Evolutionary conservation across 2,888 invertebrate species (phyloP).

Genomic region (Standfussiana lucernea): DNA sequence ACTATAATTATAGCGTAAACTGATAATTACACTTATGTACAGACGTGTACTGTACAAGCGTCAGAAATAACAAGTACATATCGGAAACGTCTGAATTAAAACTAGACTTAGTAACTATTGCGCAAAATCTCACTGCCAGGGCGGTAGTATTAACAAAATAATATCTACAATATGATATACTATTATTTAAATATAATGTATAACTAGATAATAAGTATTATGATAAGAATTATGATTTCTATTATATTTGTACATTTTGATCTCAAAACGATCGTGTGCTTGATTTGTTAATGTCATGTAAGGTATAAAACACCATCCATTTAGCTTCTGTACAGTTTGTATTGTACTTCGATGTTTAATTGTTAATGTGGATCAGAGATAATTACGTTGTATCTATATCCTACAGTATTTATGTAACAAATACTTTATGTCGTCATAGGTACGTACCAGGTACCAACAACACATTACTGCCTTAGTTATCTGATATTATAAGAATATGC

Average conservation of each 20-base stretch:
- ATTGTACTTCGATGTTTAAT: constrained; percentile 82
- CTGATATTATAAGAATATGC: constrained; percentile 60
- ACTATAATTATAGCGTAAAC: constrained; percentile 18
- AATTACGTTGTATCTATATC: constrained; percentile 49
- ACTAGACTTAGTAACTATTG: constrained; percentile 79
- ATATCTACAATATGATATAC: constrained; percentile 63
- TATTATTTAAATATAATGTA: constrained; percentile 59
- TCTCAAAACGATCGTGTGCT: constrained; percentile 90
- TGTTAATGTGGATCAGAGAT: constrained; percentile 53
- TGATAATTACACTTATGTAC: constrained; percentile 41
- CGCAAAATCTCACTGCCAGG: constrained; percentile 89
- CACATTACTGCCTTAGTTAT: constrained; percentile 81
- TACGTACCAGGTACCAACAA: constrained; percentile 62
- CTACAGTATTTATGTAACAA: constrained; percentile 48
- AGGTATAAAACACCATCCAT: constrained; percentile 90
- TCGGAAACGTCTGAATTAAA: constrained; percentile 82
- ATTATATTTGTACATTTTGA: constrained; percentile 89
- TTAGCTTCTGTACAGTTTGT: constrained; percentile 89
- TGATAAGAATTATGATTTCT: constrained; percentile 72
- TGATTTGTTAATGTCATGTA: constrained; percentile 86
- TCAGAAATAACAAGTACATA: constrained; percentile 80
- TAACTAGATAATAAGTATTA: constrained; percentile 52
- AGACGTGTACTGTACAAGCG: constrained; percentile 63
- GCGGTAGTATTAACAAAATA: constrained; percentile 80
- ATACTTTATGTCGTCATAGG: constrained; percentile 49